These are phyloP conservation scores for Acleris laterana DNA, from an alignment of 2,888 invertebrate genomes.

Conservation along the genomic window DNA sequence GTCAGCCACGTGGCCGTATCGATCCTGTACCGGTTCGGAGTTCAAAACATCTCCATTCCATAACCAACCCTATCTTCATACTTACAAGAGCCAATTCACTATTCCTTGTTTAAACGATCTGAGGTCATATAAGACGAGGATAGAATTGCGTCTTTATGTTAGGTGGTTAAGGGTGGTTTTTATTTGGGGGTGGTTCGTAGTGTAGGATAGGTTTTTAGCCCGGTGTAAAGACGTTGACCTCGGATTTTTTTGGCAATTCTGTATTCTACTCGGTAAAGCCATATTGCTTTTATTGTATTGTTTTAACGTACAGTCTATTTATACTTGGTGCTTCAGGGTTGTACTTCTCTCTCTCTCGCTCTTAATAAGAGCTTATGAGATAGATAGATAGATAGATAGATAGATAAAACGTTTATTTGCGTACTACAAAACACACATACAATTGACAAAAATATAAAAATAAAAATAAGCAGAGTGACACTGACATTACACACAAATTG, in stretches of 20 bases:
- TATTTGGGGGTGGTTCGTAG: not conserved
- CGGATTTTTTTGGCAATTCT: constrained; percentile 13
- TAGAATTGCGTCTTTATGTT: constrained; percentile 9
- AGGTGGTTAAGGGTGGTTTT: constrained; percentile 9
- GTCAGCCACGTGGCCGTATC: constrained; percentile 46
- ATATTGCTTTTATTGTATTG: no score
- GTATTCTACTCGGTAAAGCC: no score
- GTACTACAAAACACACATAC: no score
- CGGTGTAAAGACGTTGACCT: constrained; percentile 5
- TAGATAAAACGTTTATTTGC: no score
- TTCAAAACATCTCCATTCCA: not conserved
- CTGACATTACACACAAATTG: no score
- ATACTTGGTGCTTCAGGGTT: no score
- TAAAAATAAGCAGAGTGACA: no score
- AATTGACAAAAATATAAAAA: no score
- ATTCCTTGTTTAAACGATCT: not conserved
- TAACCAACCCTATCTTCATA: not conserved
- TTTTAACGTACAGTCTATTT: no score
- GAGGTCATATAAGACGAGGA: constrained; percentile 3
- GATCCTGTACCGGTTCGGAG: constrained; percentile 41
- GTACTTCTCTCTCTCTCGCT: no score
- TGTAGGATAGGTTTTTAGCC: constrained; percentile 7
- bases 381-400: no score
- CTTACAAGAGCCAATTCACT: not conserved
- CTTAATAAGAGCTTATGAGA: no score